Conservation (phyloP, 2,888 invertebrate genomes). For the Epistrophe grossulariae region DNA sequence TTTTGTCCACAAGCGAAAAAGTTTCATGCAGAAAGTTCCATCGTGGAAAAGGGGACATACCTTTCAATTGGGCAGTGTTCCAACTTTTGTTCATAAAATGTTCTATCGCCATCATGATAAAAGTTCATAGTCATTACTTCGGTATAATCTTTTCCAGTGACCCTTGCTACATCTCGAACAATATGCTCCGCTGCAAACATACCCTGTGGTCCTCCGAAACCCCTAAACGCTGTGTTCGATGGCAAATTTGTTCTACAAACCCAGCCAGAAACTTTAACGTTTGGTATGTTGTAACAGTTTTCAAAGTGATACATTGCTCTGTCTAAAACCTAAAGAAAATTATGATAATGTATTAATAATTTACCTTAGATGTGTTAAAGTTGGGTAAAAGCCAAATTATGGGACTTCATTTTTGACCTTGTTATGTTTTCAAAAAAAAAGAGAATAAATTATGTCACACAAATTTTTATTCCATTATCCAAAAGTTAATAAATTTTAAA, state of each 20-base stretch:
- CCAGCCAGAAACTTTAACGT: conserved; percentile 88
- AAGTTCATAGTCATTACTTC: conserved; percentile 90
- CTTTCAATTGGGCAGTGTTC: conserved; percentile 88
- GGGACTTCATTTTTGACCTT: no score
- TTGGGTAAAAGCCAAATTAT: no score
- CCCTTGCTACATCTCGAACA: conserved; percentile 90
- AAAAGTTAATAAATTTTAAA: no score
- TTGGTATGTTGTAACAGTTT: conserved; percentile 92
- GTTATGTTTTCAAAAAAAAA: no score
- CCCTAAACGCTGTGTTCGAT: conserved; percentile 96
- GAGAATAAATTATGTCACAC: no score
- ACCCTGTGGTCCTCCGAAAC: conserved; percentile 96
- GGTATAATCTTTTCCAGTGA: conserved; percentile 87
- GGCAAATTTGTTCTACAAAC: conserved; percentile 95
- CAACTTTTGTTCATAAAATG: conserved; percentile 91
- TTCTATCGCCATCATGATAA: conserved; percentile 90
- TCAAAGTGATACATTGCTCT: conserved; percentile 93
- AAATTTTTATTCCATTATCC: no score
- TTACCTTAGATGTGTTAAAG: no score
- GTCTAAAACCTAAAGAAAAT: conserved; percentile 88
- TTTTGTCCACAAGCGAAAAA: no score
- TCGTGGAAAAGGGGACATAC: no score
- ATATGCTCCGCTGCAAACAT: conserved; percentile 94
- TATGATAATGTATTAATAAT: no score
- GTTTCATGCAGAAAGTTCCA: no score